phyloP scores from a whole-genome alignment of 2,113 vertebrate genomes.

The Mirza zaza region DNA sequence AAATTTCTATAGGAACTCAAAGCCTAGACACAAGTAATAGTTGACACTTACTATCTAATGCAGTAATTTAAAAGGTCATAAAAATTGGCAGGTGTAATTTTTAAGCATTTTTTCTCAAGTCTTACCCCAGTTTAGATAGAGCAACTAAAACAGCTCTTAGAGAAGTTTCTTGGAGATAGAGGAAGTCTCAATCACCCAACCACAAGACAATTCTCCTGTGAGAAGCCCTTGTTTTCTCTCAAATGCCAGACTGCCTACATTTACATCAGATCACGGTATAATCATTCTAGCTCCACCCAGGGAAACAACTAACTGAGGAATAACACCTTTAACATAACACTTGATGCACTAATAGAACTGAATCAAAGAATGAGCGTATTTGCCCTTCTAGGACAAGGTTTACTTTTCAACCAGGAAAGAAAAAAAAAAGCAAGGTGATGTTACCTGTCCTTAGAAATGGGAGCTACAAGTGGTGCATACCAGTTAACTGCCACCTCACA shows the following conservation, averaged over 20 bases:
- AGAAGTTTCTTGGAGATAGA: not conserved
- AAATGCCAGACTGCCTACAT: not conserved
- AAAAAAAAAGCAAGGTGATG: constrained; percentile 56
- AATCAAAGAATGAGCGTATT: not conserved
- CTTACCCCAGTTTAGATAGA: not conserved
- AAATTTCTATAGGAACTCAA: constrained; percentile 14
- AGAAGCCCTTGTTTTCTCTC: not conserved
- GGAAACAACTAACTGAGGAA: not conserved
- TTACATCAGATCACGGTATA: not conserved
- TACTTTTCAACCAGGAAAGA: constrained; percentile 67
- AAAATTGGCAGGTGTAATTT: not conserved
- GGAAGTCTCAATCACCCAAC: not conserved
- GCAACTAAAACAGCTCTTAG: not conserved
- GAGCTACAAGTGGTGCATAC: constrained; percentile 96
- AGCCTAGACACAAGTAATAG: not conserved
- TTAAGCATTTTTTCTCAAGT: not conserved
- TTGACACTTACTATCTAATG: not conserved
- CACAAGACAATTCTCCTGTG: not conserved
- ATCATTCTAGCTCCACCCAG: not conserved
- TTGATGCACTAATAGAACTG: not conserved
- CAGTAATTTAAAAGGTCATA: not conserved
- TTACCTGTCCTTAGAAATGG: constrained; percentile 99
- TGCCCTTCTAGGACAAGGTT: constrained; percentile 49
- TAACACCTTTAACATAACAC: not conserved
- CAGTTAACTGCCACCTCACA: constrained; percentile 98